Percentiles rank a stretch among this genome's conserved stretches.
Evolutionary conservation across 2,113 vertebrate species (phyloP).

Genomic region (Murina feae): DNA sequence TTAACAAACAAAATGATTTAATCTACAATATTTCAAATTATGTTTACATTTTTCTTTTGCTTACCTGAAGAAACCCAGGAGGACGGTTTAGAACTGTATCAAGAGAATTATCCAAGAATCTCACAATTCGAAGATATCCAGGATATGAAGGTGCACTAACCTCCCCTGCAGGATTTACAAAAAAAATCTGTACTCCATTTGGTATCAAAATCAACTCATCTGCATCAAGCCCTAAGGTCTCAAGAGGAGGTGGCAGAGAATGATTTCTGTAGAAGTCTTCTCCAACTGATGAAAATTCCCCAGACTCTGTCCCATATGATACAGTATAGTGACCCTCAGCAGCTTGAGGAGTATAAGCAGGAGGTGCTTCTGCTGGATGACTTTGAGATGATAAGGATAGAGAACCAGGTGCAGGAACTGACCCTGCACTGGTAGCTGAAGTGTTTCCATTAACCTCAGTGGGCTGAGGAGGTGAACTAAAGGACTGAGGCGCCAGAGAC

Average conservation of each 20-base stretch:
- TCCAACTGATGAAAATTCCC: conserved; percentile 91
- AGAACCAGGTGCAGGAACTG: conserved; percentile 40
- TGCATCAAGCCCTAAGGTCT: conserved; percentile 90
- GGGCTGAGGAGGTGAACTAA: conserved; percentile 40
- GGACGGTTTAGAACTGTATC: conserved; percentile 83
- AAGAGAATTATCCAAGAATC: conserved; percentile 86
- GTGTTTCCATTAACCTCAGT: conserved; percentile 59
- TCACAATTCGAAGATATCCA: conserved; percentile 94
- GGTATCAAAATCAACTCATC: conserved; percentile 93
- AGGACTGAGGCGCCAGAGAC: conserved; percentile 69
- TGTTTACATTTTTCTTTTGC: neutral
- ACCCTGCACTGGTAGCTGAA: conserved; percentile 16
- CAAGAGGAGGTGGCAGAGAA: conserved; percentile 83
- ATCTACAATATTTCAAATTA: neutral
- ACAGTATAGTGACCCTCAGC: conserved; percentile 92
- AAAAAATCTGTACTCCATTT: conserved; percentile 97
- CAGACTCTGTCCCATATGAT: conserved; percentile 92
- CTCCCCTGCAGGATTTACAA: conserved; percentile 92
- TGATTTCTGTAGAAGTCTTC: conserved; percentile 89
- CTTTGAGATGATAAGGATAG: conserved; percentile 48
- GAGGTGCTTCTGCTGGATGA: conserved; percentile 84
- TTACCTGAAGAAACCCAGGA: conserved; percentile 96
- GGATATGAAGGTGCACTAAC: conserved; percentile 98
- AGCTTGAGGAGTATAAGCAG: conserved; percentile 92
- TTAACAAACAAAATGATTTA: neutral